Base-by-base conservation (phyloP, 2,888 invertebrate genomes). In the Molanna angustata region DNA sequence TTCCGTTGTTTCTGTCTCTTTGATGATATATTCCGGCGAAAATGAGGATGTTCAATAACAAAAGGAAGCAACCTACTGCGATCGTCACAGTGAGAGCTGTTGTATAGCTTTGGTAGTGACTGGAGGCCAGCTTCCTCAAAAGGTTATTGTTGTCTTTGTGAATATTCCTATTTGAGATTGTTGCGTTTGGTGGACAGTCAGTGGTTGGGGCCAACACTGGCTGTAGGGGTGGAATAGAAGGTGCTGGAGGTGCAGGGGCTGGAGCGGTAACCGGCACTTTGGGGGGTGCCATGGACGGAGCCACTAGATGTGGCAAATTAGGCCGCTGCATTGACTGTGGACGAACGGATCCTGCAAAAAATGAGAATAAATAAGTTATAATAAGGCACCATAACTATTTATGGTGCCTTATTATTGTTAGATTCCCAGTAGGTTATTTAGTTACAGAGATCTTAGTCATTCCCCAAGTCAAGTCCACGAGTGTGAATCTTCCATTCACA, bases 1-100 rank as follows among this genome's bases (percentile, higher is more conserved):
- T 79, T 45, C 78, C 66, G 62, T 76, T 64, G 66, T 70, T 66
- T 47, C 59, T 54, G 62, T 90, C 90, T 1, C 90, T 80, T 68
- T 91, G 90, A 64, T 90, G 90, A 65, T 90, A 92, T 57, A 91
- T 91, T 1, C 92, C 92, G 39, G 91, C 91, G 64, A 93, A 93
- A 61, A 94, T 93, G 18, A 91, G 77, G 9, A 91, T 85, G 65
- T 92, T 92, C 19, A 92, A 76, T 20, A 91, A 75, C 6, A 92
- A 74, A 4, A 92, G 78, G 61, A 91, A 90, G 64, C 90, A 90
- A 1, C 90, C 91, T 6, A 91, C 90, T 1, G 88, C 90, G 58
- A 92, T 90, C 1, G 93, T 93, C 20, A 93, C 90, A 4, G 91
- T 88, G 14, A 94, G 74, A 0, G 93, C 93, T 0, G 92, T 91